Base-by-base conservation (phyloP, 1,140 invertebrate genomes). In the Zophobas atratus region DNA sequence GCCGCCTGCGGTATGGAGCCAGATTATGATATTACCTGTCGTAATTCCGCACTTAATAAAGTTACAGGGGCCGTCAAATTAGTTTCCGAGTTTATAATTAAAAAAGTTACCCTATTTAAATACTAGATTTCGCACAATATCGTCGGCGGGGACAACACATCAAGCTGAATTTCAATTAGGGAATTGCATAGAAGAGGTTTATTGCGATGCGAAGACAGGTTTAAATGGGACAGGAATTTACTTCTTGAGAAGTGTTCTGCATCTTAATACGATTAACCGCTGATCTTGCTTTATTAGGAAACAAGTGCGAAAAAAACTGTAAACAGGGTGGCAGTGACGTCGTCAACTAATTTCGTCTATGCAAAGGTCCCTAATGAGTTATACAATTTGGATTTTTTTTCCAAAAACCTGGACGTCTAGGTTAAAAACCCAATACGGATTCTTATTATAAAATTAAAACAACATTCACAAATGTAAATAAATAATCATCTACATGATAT, bases 1-100 rank as follows among this genome's bases (percentile, higher is more conserved):
- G 36, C 41, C 70, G 70, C 46, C 71, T 70, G 63, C 8, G 71
- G 71, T 53, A 38, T 43, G 38, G 71, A 36, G 8, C 38, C 38
- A 73, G 49, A 53, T 78, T 78, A 70, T 75, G 48, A 76, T 78
- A 78, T 78, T 78, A 78, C 77, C 77, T 78, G 78, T 74, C 35
- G 57, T 77, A 74, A 77, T 80, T 71, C 67, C 60, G 36, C 70
- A 72, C 76, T 76, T 79, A 79, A 79, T 79, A 74, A 79, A 79
- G 75, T 74, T 67, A 77, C 73, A 41, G 41, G 41, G 39, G 74
- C 71, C 60, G 63, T 79, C 70, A 77, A 76, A 79, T 76, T 72
- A 76, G 74, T 77, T 79, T 77, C 49, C 6, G 55, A 79, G 71
- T 79, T 79, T 79, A 77, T 79, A 79, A 79, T 79, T 79, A 79